These are phyloP conservation scores for Pedionomus torquatus DNA, from an alignment of 2,113 vertebrate genomes.

Conservation along the genomic window DNA sequence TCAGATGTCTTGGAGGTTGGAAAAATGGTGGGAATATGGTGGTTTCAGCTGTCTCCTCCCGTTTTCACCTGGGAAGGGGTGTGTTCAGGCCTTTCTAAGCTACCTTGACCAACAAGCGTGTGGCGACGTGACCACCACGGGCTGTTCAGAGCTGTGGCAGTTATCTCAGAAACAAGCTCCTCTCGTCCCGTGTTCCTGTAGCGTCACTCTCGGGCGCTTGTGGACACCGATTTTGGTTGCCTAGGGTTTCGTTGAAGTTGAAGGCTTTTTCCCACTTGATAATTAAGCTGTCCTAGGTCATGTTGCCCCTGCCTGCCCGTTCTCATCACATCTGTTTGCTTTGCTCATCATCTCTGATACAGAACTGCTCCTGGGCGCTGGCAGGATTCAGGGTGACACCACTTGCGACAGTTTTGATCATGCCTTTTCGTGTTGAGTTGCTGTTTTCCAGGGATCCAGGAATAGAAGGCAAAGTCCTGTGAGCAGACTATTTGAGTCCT, in stretches of 20 bases:
- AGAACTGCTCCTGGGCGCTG: neutral
- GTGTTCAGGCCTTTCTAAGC: neutral
- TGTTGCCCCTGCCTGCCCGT: neutral
- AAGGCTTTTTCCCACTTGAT: neutral
- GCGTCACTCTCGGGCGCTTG: neutral
- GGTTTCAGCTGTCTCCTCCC: neutral
- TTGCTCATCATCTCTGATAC: neutral
- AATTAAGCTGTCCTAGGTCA: neutral
- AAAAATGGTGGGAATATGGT: neutral
- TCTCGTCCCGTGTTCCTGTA: fast-evolving
- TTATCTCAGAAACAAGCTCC: neutral
- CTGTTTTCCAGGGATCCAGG: neutral
- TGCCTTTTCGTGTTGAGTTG: neutral
- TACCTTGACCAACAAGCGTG: neutral
- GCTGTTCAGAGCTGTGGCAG: neutral
- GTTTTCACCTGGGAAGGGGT: neutral
- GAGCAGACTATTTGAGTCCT: neutral
- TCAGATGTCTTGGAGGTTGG: neutral
- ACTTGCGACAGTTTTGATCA: neutral
- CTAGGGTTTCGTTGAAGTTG: neutral
- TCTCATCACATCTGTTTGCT: neutral
- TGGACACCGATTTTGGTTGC: neutral
- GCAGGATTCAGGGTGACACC: neutral
- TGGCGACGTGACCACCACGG: neutral
- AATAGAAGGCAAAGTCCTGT: neutral